These are phyloP conservation scores for Ophthalmolycus amberensis DNA, from an alignment of 2,113 vertebrate species.

Conservation along the genomic window DNA sequence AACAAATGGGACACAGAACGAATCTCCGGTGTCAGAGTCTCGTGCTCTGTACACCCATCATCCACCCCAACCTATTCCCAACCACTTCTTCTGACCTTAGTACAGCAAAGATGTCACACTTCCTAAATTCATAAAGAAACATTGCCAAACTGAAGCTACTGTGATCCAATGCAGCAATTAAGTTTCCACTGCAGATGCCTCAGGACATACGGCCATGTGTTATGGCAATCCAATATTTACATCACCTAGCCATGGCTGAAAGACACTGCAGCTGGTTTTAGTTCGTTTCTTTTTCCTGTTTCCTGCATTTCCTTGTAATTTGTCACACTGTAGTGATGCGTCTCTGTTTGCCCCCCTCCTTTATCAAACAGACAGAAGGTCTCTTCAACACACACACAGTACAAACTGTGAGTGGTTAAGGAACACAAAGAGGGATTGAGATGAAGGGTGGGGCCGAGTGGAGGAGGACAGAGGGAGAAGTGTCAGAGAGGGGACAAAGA, in stretches of 20 bases:
- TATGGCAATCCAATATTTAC: neutral
- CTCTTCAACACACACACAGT: slow-evolving; percentile 50
- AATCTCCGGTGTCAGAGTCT: neutral
- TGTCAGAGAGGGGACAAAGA: slow-evolving; percentile 67
- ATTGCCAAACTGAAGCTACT: neutral
- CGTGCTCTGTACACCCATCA: neutral
- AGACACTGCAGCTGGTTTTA: neutral
- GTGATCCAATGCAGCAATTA: neutral
- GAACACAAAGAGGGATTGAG: slow-evolving; percentile 62
- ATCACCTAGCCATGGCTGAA: neutral
- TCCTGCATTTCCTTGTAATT: slow-evolving; percentile 19
- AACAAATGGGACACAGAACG: neutral
- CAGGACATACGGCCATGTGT: neutral
- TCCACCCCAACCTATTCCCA: neutral
- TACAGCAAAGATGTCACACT: neutral
- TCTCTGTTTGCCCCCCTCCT: slow-evolving; percentile 29
- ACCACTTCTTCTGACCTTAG: neutral
- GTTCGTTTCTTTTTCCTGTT: slow-evolving; percentile 5
- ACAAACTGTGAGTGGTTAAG: slow-evolving; percentile 36
- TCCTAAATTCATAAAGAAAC: neutral
- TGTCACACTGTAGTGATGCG: slow-evolving; percentile 22
- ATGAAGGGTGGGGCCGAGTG: slow-evolving; percentile 47
- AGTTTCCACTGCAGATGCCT: neutral
- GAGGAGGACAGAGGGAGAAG: slow-evolving; percentile 65
- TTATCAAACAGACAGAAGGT: slow-evolving; percentile 55